phyloP scores from a whole-genome alignment of 2,888 invertebrate species.

The Bruchidius siliquastri region DNA sequence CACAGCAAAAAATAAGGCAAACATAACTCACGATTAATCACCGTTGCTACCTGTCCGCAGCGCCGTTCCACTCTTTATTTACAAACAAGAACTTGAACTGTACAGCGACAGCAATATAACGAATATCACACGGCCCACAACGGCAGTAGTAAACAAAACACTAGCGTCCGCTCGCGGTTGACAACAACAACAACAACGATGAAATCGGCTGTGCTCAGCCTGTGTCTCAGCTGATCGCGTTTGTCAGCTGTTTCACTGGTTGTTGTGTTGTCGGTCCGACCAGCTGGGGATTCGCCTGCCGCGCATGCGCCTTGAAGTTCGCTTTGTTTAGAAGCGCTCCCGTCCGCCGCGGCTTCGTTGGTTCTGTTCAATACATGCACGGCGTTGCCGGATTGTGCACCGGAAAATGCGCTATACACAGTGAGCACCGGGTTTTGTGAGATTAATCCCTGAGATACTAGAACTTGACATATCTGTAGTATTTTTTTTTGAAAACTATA shows the following conservation, averaged over 20 bases:
- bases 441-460: too few relatives aligned
- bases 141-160: conserved; percentile 6
- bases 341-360: not conserved
- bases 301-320: conserved; percentile 14
- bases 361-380: not conserved
- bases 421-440: too few relatives aligned
- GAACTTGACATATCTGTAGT: too few relatives aligned
- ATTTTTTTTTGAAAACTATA: too few relatives aligned
- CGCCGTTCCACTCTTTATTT: not conserved
- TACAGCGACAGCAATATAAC: conserved; percentile 10
- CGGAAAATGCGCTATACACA: not conserved
- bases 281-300: conserved; percentile 18
- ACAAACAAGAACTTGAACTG: conserved; percentile 14
- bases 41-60: not conserved
- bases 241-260: conserved; percentile 23
- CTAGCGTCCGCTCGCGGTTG: not conserved
- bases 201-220: not conserved
- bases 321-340: conserved; percentile 21
- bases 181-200: conserved; percentile 6
- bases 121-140: conserved; percentile 10
- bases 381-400: not conserved
- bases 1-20: not conserved
- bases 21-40: not conserved
- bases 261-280: conserved; percentile 12
- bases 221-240: conserved; percentile 27